Conservation (phyloP, 2,113 vertebrate genomes). For the Pluvianellus socialis region DNA sequence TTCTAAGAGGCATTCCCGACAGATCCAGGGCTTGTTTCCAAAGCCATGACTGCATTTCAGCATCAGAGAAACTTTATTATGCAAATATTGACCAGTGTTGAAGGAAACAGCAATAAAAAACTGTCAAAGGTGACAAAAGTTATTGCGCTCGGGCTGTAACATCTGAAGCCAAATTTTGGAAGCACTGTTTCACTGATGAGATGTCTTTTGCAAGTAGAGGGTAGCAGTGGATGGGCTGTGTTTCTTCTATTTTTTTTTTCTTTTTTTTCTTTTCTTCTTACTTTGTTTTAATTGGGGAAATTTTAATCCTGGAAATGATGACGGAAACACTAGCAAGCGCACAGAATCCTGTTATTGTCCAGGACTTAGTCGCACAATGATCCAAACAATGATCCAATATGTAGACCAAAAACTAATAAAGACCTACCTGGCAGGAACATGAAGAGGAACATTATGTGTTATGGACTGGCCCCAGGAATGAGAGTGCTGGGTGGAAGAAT, state of each 20-base stretch:
- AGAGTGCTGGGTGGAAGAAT: neutral
- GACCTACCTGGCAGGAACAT: slow-evolving; percentile 35
- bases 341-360: slow-evolving; percentile 2
- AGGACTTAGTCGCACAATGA: neutral
- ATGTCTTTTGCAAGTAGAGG: neutral
- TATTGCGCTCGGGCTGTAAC: neutral
- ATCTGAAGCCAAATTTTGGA: neutral
- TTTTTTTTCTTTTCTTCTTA: neutral
- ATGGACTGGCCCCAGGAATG: neutral
- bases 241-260: neutral
- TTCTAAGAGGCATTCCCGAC: neutral
- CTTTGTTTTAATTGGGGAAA: neutral
- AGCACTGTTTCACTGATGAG: neutral
- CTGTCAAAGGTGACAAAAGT: slow-evolving; percentile 16
- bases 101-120: slow-evolving; percentile 21
- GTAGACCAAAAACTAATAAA: slow-evolving; percentile 44
- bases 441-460: neutral
- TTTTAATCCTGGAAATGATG: neutral
- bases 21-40: slow-evolving; percentile 23
- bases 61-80: neutral
- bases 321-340: neutral
- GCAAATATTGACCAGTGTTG: slow-evolving; percentile 28
- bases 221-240: neutral
- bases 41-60: slow-evolving; percentile 1
- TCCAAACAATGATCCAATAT: slow-evolving; percentile 24